These are phyloP conservation scores for Malachius bipustulatus DNA, from an alignment of 2,888 invertebrate genomes.

Conservation along the genomic window DNA sequence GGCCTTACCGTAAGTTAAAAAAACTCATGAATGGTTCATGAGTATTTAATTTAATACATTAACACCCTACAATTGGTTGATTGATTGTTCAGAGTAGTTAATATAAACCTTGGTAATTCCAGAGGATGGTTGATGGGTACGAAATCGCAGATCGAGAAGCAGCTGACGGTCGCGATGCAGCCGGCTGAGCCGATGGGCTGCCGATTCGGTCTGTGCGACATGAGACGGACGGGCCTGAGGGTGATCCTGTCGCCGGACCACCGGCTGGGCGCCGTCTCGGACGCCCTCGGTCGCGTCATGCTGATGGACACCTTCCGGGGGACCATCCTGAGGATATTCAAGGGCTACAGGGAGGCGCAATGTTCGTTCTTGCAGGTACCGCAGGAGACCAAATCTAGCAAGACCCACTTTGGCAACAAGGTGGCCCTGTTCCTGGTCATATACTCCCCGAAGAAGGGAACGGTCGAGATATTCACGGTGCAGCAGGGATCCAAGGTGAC, in stretches of 20 bases:
- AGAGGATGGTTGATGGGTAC: conserved; percentile 42
- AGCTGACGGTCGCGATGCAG: conserved; percentile 36
- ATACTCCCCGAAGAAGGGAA: conserved; percentile 83
- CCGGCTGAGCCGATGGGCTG: conserved; percentile 63
- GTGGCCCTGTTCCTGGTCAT: conserved; percentile 77
- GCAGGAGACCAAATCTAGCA: conserved; percentile 44
- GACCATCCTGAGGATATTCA: conserved; percentile 75
- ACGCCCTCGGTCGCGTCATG: conserved; percentile 78
- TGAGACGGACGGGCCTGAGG: conserved; percentile 59
- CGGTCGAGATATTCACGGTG: conserved; percentile 86
- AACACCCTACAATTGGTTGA: too few relatives aligned
- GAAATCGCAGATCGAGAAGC: conserved; percentile 37
- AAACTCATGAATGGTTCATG: too few relatives aligned
- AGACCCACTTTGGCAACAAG: conserved; percentile 31
- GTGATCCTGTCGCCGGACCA: conserved; percentile 71
- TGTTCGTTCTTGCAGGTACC: conserved; percentile 83
- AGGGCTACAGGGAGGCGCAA: conserved; percentile 93
- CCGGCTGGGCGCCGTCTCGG: conserved; percentile 67
- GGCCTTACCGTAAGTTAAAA: conserved; percentile 57
- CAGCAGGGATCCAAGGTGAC: conserved; percentile 84
- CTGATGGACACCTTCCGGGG: conserved; percentile 74
- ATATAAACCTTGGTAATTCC: conserved; percentile 17
- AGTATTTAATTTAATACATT: too few relatives aligned
- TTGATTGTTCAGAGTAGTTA: too few relatives aligned
- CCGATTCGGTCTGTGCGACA: conserved; percentile 72